Evolutionary conservation across 23 tunicate species (phyloP).

Genomic region (Halocynthia roretzi): DNA sequence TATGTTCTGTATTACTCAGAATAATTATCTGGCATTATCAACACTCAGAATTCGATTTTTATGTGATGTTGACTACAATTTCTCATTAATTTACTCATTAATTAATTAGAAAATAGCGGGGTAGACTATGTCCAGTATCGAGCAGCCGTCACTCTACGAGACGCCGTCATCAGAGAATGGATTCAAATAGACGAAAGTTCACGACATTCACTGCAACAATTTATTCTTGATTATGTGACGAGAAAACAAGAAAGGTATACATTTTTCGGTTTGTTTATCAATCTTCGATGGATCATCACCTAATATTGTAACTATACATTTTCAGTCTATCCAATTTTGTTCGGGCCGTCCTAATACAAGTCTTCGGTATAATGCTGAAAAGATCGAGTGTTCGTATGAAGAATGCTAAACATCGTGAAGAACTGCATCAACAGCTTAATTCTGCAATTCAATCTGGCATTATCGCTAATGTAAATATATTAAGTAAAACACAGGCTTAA

Average conservation of each 20-base stretch:
- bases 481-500: no score
- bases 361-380: conserved; percentile 70
- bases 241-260: neutral
- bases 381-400: conserved; percentile 23
- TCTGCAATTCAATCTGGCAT: conserved; percentile 28
- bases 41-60: no score
- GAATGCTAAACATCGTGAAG: conserved; percentile 21
- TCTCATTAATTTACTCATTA: no score
- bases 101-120: conserved; percentile 19
- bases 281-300: no score
- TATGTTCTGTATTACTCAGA: no score
- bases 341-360: conserved; percentile 27
- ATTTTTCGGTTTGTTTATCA: no score
- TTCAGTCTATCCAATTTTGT: conserved; percentile 45
- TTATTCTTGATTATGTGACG: conserved; percentile 30
- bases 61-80: no score
- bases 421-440: conserved; percentile 39
- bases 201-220: conserved; percentile 37
- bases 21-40: no score
- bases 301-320: neutral
- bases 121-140: conserved; percentile 38
- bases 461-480: neutral
- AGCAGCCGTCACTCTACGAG: conserved; percentile 54
- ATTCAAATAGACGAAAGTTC: conserved; percentile 12
- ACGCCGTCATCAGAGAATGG: conserved; percentile 65